These are phyloP conservation scores for Lutraria rhynchaena DNA, from an alignment of 1,140 invertebrate species.

Conservation along the genomic window DNA sequence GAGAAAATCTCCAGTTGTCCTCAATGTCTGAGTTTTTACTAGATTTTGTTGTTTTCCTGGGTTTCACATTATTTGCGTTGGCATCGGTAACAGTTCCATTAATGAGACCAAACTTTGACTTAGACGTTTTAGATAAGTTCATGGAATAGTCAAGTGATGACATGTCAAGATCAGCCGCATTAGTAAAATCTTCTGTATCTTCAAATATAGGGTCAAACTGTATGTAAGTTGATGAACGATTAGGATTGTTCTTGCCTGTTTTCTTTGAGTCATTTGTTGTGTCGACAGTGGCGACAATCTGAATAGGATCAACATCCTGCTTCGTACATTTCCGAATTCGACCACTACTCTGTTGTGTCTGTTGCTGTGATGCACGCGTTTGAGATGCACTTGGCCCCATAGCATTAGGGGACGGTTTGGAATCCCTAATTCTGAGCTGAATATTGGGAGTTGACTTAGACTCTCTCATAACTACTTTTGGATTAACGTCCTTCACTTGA, in stretches of 20 bases:
- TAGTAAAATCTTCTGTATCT: constrained; percentile 71
- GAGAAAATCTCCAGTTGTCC: constrained; percentile 66
- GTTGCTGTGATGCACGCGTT: not conserved
- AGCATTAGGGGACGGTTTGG: constrained; percentile 8
- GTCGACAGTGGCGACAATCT: constrained; percentile 62
- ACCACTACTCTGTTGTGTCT: constrained; percentile 31
- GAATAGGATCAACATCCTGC: constrained; percentile 67
- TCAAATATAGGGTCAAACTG: constrained; percentile 79
- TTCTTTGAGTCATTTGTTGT: constrained; percentile 55
- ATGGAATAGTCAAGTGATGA: constrained; percentile 69
- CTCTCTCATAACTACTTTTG: constrained; percentile 22
- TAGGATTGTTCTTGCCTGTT: constrained; percentile 66
- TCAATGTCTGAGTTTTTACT: constrained; percentile 48
- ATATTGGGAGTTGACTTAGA: constrained; percentile 27
- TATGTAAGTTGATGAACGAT: constrained; percentile 76
- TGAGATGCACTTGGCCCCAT: not conserved
- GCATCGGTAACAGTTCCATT: constrained; percentile 49
- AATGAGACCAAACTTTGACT: constrained; percentile 58
- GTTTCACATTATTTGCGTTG: constrained; percentile 63
- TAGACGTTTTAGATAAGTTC: constrained; percentile 67
- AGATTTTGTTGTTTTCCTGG: constrained; percentile 59
- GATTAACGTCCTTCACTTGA: constrained; percentile 66
- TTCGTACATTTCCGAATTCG: constrained; percentile 53
- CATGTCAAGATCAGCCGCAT: constrained; percentile 36
- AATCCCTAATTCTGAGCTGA: constrained; percentile 30